A percentile compares a stretch with the other conserved stretches of the same genome.
Evolutionary conservation across 2,888 invertebrate genomes (phyloP).

Genomic region (Agrochola lota): DNA sequence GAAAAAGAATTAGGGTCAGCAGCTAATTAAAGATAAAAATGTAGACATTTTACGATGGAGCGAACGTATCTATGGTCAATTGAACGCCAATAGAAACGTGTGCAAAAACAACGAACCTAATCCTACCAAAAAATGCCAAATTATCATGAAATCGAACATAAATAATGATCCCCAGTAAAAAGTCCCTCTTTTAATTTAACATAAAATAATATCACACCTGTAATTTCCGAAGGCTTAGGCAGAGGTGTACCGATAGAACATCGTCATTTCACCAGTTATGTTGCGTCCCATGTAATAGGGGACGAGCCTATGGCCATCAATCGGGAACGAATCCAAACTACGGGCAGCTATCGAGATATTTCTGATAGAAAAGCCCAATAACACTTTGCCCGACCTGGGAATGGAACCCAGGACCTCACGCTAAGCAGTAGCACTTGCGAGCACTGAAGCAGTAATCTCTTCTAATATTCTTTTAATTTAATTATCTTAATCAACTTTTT

Average conservation of each 20-base stretch:
- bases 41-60: no score
- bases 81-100: no score
- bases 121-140: neutral
- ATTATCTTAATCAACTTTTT: neutral
- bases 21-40: no score
- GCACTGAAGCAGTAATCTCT: neutral
- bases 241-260: neutral
- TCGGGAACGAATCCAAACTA: neutral
- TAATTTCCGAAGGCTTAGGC: neutral
- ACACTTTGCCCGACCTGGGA: neutral
- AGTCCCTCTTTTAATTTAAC: neutral
- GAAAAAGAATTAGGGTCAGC: no score
- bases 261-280: neutral
- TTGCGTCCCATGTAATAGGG: neutral
- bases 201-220: neutral
- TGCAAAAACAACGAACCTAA: neutral
- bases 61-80: no score
- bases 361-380: no score
- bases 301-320: neutral
- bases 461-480: neutral
- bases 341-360: neutral
- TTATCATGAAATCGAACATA: neutral
- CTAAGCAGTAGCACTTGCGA: neutral
- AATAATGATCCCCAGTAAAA: neutral
- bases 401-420: neutral